These are phyloP conservation scores for Piezodorus guildinii DNA, from an alignment of 1,140 invertebrate genomes.

Conservation along the genomic window DNA sequence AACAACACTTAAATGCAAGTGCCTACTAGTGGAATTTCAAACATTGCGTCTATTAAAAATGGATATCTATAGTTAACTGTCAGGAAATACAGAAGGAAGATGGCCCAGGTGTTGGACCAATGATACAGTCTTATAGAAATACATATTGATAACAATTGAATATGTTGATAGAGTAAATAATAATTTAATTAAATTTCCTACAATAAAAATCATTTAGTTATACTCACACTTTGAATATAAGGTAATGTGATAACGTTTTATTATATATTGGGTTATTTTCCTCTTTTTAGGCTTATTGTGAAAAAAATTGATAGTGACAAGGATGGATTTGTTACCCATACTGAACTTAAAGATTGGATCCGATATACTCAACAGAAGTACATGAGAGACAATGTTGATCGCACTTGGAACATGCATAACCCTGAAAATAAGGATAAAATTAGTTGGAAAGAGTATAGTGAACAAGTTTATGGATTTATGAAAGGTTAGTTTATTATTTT, in stretches of 20 bases:
- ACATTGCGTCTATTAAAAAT: too few relatives aligned
- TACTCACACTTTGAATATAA: neutral
- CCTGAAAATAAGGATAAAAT: slow-evolving; percentile 62
- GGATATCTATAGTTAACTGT: too few relatives aligned
- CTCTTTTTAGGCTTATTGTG: slow-evolving; percentile 61
- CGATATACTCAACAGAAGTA: slow-evolving; percentile 84
- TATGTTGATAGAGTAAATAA: neutral
- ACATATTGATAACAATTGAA: neutral
- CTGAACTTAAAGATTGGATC: slow-evolving; percentile 94
- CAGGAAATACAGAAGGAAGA: too few relatives aligned
- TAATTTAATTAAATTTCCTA: neutral
- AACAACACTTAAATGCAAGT: too few relatives aligned
- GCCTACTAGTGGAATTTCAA: too few relatives aligned
- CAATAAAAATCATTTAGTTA: too few relatives aligned
- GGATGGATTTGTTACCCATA: slow-evolving; percentile 72
- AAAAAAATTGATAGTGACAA: slow-evolving; percentile 87
- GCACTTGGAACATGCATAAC: slow-evolving; percentile 87
- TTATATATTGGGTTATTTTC: neutral
- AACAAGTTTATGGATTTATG: slow-evolving; percentile 74
- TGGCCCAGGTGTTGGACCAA: too few relatives aligned
- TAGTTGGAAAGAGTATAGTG: slow-evolving; percentile 74
- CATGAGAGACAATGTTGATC: slow-evolving; percentile 80
- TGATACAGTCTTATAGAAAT: too few relatives aligned
- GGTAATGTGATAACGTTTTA: neutral
- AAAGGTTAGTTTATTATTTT: slow-evolving; percentile 49